Evolutionary conservation across 2,888 invertebrate species (phyloP).

Genomic region (Drosophila anceps): DNA sequence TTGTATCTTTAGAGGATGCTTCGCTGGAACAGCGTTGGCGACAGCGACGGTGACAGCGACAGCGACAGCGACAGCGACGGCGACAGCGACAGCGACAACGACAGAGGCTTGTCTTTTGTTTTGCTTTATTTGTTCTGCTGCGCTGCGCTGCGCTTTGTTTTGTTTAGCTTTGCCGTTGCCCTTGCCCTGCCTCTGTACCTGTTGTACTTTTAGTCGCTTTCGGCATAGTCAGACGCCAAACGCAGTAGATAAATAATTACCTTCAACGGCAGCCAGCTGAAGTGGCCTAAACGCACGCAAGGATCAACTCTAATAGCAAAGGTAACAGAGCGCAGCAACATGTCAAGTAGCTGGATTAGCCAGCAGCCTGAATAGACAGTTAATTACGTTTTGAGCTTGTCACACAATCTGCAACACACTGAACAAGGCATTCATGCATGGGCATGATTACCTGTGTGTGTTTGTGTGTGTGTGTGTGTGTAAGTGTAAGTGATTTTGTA

Average conservation of each 20-base stretch:
- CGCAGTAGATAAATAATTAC: constrained; percentile 2
- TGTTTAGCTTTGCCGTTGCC: constrained; percentile 35
- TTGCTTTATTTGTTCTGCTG: constrained; percentile 49
- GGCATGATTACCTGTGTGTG: background rate
- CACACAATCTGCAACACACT: constrained; percentile 51
- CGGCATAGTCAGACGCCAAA: constrained; percentile 1
- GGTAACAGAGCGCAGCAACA: background rate
- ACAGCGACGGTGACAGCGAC: background rate
- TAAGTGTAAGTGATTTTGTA: constrained; percentile 24
- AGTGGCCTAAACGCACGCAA: background rate
- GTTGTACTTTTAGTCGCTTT: constrained; percentile 15
- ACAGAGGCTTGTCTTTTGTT: constrained; percentile 45
- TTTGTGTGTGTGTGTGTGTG: constrained; percentile 8
- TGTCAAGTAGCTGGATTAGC: background rate
- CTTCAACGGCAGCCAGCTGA: constrained; percentile 2
- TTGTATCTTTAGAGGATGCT: constrained; percentile 61
- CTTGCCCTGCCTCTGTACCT: constrained; percentile 17
- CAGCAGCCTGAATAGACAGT: constrained; percentile 9
- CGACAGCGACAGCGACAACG: background rate
- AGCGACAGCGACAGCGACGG: background rate
- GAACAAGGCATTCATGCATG: constrained; percentile 1
- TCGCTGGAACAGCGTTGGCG: constrained; percentile 16
- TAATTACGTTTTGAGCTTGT: constrained; percentile 13
- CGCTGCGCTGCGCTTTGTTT: constrained; percentile 44
- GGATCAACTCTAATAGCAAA: constrained; percentile 12